Base-by-base conservation (phyloP, 2,888 invertebrate species). In the Patella caerulea region DNA sequence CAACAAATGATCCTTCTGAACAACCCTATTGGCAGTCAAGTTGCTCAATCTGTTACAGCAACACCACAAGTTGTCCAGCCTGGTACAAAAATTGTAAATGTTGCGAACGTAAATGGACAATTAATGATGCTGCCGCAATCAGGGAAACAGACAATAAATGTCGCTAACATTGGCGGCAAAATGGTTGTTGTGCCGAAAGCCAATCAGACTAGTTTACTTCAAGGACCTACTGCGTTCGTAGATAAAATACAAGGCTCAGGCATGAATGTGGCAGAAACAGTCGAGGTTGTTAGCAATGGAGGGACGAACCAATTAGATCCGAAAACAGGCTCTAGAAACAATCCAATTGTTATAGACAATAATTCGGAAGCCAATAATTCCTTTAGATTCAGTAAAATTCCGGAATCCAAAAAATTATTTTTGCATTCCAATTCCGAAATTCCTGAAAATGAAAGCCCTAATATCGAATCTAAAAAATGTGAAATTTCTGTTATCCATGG, bases 131-230 rank as follows among this genome's bases (percentile, higher is more conserved):
- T 65, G 17, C 65, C 65, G n/a, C n/a, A 65, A 65, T 65, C 65
- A 65, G 65, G 65, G n/a, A 65, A 65, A 19, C 65, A 65, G 65
- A 65, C 65, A 17, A 65, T 65, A n/a, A 65, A 65, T 19, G 65
- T 65, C 0, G 65, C 65, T 19, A 65, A n/a, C 19, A 65, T 65
- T 65, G 65, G 65, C 2, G 65, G 65, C 9, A 65, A 65, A 65
- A 65, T 19, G n/a, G 65, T 65, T 15, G 24, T 65, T 3, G 24
- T 24, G 24, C 65, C 65, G 14, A 24, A 65, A 11, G 65, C 11
- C 65, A 65, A 19, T 65, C 65, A 65, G 19, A 65, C 65, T 11
- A 19, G 19, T 65, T 24, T 19, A 19, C 19, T 24, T 14, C 19
- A 65, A 24, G 24, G 65, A 65, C 65, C 19, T 24, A 11, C 65